A percentile compares a stretch with the other conserved stretches of the same genome.
These are phyloP conservation scores for Podarcis cretensis DNA, from an alignment of 2,113 vertebrate species.

Conservation along the genomic window DNA sequence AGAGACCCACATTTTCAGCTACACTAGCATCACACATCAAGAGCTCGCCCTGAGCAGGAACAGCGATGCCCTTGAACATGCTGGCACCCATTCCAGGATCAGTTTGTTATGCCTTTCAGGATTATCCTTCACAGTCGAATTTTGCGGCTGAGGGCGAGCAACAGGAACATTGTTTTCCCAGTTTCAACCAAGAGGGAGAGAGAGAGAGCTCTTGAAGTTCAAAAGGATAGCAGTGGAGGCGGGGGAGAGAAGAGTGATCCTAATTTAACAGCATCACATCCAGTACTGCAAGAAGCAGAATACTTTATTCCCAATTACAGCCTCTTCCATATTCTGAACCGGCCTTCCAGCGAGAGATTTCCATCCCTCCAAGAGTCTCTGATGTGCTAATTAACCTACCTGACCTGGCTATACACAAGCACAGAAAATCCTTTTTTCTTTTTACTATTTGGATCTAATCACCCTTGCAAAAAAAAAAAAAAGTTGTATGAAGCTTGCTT, in stretches of 20 bases:
- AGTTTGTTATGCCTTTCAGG: not conserved
- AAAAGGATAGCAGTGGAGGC: not conserved
- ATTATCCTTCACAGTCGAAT: conserved; percentile 10
- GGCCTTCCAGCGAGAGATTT: conserved; percentile 2
- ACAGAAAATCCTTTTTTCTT: not conserved
- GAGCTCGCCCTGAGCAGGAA: not conserved
- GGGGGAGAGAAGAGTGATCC: not conserved
- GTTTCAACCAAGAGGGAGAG: not conserved
- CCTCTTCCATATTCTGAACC: not conserved
- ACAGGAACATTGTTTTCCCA: not conserved
- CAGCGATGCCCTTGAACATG: not conserved
- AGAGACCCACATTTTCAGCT: not conserved
- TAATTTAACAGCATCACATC: not conserved
- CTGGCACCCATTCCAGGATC: conserved; percentile 1
- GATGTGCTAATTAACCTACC: not conserved
- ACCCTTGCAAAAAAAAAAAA: not conserved
- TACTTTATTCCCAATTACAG: not conserved
- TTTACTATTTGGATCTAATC: not conserved
- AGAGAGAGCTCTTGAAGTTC: not conserved
- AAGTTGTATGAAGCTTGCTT: not conserved
- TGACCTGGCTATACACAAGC: not conserved
- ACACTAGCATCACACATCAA: not conserved
- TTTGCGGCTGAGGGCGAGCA: not conserved
- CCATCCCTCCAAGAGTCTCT: not conserved
- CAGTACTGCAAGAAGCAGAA: not conserved